Conservation (phyloP, 2,888 invertebrate species). For the Anthrax anthrax region DNA sequence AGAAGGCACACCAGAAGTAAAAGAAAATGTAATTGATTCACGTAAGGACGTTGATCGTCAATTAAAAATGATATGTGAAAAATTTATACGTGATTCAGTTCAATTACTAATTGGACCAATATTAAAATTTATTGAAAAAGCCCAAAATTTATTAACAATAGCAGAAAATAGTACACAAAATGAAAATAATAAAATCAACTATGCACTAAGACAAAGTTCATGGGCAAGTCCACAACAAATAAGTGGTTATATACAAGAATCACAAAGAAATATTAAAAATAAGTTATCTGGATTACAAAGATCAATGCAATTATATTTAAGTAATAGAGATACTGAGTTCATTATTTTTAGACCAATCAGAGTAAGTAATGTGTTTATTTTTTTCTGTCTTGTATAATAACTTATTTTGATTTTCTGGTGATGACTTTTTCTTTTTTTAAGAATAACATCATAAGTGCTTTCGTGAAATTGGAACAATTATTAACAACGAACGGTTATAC, state of each 20-base stretch:
- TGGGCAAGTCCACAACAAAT: constrained; percentile 60
- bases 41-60: constrained; percentile 91
- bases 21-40: constrained; percentile 84
- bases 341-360: constrained; percentile 90
- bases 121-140: constrained; percentile 58
- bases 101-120: constrained; percentile 61
- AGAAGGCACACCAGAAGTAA: constrained; percentile 88
- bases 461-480: constrained; percentile 70
- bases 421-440: constrained; percentile 27
- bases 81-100: constrained; percentile 69
- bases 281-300: constrained; percentile 68
- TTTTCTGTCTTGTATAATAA: neutral
- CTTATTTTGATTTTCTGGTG: constrained; percentile 1
- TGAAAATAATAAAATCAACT: constrained; percentile 19
- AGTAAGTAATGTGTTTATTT: constrained; percentile 39
- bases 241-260: constrained; percentile 57
- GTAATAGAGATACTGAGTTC: constrained; percentile 93
- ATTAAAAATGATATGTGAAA: constrained; percentile 77
- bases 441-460: constrained; percentile 80
- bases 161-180: constrained; percentile 7
- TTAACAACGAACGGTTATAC: constrained; percentile 60
- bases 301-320: constrained; percentile 88
- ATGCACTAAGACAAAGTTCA: constrained; percentile 36
- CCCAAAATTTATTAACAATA: constrained; percentile 28
- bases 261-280: constrained; percentile 63